Evolutionary conservation across 2,888 invertebrate species (phyloP).

Genomic region (Drosophila quasianomalipes): DNA sequence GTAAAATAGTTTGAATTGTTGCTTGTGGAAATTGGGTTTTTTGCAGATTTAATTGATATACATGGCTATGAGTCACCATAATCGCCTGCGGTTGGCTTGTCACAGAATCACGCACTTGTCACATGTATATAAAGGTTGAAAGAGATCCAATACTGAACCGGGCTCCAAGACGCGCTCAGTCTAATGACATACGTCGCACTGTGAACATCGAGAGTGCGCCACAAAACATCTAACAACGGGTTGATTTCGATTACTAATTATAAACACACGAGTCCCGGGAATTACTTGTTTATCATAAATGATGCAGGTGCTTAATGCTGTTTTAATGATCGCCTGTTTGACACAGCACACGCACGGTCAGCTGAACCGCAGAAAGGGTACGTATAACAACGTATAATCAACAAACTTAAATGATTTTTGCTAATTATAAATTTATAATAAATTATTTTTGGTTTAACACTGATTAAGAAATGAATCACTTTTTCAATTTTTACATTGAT

Average conservation of each 20-base stretch:
- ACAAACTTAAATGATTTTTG: too few species aligned
- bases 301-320: slow-evolving; percentile 43
- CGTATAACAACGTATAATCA: not conserved
- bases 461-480: too few species aligned
- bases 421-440: too few species aligned
- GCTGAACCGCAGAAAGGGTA: slow-evolving; percentile 66
- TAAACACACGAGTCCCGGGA: not conserved
- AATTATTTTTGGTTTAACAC: too few species aligned
- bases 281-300: slow-evolving; percentile 19
- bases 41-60: slow-evolving; percentile 46
- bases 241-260: not conserved
- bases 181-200: slow-evolving; percentile 55
- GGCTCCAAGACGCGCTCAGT: slow-evolving; percentile 58
- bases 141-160: slow-evolving; percentile 18
- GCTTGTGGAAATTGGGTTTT: slow-evolving; percentile 26
- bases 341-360: slow-evolving; percentile 56
- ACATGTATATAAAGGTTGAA: slow-evolving; percentile 27
- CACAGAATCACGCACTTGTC: not conserved
- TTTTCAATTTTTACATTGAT: not conserved
- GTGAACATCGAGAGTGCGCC: slow-evolving; percentile 43
- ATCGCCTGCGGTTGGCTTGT: slow-evolving; percentile 11
- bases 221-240: not conserved
- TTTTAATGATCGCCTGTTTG: slow-evolving; percentile 47
- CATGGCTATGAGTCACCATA: not conserved
- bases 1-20: not conserved